A percentile compares a stretch with the other conserved stretches of the same genome.
Evolutionary conservation across 2,797 vertebrate genomes (phyloP).

Genomic region (Pseudotriccus pelzelni): DNA sequence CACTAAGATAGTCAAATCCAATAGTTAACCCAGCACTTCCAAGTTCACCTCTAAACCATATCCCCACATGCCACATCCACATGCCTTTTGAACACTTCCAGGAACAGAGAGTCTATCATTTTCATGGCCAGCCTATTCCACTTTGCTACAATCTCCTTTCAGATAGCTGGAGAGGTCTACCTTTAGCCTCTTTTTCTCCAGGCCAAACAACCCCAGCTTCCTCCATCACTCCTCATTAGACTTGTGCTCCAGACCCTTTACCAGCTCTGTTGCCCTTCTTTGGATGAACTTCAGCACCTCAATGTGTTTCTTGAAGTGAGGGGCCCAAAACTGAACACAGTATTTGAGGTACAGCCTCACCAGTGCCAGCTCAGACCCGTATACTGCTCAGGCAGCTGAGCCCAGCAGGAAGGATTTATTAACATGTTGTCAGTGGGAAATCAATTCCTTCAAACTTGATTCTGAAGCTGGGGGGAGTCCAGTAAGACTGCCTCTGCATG

Average conservation of each 20-base stretch:
- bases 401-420: neutral
- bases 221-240: neutral
- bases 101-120: neutral
- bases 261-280: neutral
- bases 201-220: neutral
- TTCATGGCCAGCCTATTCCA: neutral
- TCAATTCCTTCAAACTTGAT: neutral
- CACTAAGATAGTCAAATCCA: neutral
- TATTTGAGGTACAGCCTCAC: neutral
- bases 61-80: neutral
- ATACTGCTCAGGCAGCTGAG: neutral
- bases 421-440: rapidly evolving
- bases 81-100: neutral
- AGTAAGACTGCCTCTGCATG: neutral
- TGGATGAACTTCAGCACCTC: neutral
- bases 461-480: neutral
- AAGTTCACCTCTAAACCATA: neutral
- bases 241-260: neutral
- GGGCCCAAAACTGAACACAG: neutral
- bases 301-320: neutral
- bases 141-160: neutral
- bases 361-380: neutral
- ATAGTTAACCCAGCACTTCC: neutral
- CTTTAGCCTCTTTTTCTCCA: neutral
- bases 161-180: neutral